A percentile compares a stretch with the other conserved stretches of the same genome.
phyloP scores from a whole-genome alignment of 1,140 invertebrate genomes.

The Globodera ellingtonae region DNA sequence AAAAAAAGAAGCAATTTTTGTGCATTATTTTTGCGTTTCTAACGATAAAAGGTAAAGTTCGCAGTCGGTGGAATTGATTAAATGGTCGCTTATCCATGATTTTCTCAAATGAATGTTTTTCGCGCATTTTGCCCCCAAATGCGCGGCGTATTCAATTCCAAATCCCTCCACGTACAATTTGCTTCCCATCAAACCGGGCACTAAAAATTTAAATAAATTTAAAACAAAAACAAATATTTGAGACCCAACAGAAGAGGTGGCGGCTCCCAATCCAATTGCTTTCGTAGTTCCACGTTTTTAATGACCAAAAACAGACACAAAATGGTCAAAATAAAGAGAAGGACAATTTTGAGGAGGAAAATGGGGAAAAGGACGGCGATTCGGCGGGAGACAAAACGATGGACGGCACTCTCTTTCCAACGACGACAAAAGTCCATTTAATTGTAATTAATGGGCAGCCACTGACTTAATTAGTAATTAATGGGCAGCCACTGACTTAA shows the following conservation, averaged over 20 bases:
- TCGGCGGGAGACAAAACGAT: too few relatives aligned
- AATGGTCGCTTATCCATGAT: background rate
- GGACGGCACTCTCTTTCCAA: too few relatives aligned
- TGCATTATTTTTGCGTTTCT: background rate
- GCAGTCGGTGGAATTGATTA: background rate
- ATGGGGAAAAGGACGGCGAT: background rate
- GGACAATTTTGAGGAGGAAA: background rate
- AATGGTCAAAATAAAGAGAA: background rate
- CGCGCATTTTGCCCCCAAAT: background rate
- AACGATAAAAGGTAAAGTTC: background rate
- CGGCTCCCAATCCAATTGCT: background rate
- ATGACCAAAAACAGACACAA: background rate
- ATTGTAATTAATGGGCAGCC: too few relatives aligned
- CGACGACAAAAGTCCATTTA: too few relatives aligned
- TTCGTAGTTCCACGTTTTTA: background rate
- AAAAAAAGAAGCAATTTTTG: too few relatives aligned
- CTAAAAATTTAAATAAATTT: background rate
- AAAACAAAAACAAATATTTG: background rate
- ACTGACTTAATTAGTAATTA: too few relatives aligned
- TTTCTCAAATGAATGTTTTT: background rate
- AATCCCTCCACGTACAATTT: constrained; percentile 1
- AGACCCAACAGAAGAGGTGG: background rate
- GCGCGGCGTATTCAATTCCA: background rate
- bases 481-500: too few relatives aligned
- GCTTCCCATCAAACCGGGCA: background rate